Evolutionary conservation across 2,797 vertebrate species (phyloP).

Genomic region (Oryzias dopingdopingensis): DNA sequence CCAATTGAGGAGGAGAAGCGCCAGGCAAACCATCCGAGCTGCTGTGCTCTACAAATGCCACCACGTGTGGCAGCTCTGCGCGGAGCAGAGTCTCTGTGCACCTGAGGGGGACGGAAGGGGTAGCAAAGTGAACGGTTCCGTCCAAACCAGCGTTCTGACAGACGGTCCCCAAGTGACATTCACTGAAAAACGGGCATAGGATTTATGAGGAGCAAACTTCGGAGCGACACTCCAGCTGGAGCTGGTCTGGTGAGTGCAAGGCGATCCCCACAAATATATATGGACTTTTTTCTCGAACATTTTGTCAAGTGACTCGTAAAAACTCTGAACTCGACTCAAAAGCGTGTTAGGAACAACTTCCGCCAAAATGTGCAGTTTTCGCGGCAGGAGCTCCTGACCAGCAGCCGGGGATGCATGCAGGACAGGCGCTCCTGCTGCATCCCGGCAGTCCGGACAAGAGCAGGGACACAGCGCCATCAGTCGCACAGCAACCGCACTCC

Average conservation of each 20-base stretch:
- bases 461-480: conserved; percentile 81
- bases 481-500: conserved; percentile 59
- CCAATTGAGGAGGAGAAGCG: conserved; percentile 45
- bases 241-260: no score
- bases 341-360: no score
- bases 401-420: no score
- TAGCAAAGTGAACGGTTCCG: conserved; percentile 24
- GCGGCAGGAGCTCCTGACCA: no score
- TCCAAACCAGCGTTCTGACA: conserved; percentile 35
- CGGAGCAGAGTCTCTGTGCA: conserved; percentile 32
- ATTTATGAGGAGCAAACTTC: conserved; percentile 75
- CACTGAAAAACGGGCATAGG: conserved; percentile 37
- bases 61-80: conserved; percentile 45
- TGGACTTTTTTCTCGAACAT: no score
- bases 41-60: conserved; percentile 33
- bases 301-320: no score
- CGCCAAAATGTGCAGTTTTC: no score
- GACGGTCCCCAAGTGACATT: conserved; percentile 52
- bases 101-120: conserved; percentile 34
- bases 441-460: conserved; percentile 56
- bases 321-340: no score
- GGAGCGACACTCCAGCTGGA: conserved; percentile 34
- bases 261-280: no score
- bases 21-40: conserved; percentile 30
- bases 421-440: conserved; percentile 47